phyloP scores from a whole-genome alignment of 2,888 invertebrate genomes.

The Stegana nigrithorax region DNA sequence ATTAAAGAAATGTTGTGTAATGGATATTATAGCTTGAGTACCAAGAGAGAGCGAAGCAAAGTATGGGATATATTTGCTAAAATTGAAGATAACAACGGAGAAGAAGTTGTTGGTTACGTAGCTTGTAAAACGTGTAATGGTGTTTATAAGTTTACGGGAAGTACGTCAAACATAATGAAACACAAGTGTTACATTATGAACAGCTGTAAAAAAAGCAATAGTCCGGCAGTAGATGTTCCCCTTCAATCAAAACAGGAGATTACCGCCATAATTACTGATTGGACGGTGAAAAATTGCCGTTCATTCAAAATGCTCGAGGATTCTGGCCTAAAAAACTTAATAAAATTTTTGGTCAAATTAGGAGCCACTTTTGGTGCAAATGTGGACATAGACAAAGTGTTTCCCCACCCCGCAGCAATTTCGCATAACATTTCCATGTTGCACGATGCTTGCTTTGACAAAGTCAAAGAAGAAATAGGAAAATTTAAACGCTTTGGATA shows the following conservation, averaged over 20 bases:
- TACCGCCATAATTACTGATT: constrained; percentile 23
- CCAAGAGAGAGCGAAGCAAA: background rate
- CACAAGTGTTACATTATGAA: constrained; percentile 7
- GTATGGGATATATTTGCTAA: background rate
- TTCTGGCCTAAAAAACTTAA: constrained; percentile 27
- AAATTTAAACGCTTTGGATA: too few relatives aligned
- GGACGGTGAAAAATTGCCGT: constrained; percentile 29
- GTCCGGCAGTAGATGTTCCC: background rate
- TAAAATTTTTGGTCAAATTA: constrained; percentile 18
- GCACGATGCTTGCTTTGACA: constrained; percentile 5
- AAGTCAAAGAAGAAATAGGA: constrained; percentile 17
- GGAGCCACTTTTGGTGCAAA: constrained; percentile 28
- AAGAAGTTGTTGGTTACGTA: background rate
- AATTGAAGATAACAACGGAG: background rate
- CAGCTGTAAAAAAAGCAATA: constrained; percentile 29
- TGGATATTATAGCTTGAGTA: background rate
- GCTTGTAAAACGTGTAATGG: constrained; percentile 4
- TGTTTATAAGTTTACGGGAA: constrained; percentile 7
- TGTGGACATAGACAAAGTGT: constrained; percentile 22
- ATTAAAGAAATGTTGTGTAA: background rate
- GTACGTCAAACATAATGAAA: constrained; percentile 4
- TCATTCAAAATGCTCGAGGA: constrained; percentile 27
- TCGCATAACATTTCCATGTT: constrained; percentile 23
- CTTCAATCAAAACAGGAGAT: constrained; percentile 20
- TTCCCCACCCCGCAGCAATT: constrained; percentile 30